Evolutionary conservation across 2,113 vertebrate species (phyloP).

Genomic region (Alosa alosa): DNA sequence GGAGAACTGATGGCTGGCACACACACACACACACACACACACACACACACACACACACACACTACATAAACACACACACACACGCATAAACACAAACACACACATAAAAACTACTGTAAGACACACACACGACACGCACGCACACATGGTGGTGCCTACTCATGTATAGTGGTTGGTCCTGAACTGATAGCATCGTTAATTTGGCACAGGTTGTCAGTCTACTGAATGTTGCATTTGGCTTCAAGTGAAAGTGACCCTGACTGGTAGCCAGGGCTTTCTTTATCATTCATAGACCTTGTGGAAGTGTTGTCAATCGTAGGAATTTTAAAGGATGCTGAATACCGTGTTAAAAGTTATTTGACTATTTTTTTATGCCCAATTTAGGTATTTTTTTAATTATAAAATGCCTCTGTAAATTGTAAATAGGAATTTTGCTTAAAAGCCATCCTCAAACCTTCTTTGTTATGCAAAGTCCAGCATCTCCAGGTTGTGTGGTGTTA

Average conservation of each 20-base stretch:
- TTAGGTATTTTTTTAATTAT: background rate
- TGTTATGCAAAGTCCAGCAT: background rate
- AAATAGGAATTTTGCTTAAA: background rate
- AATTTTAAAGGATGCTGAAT: background rate
- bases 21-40: background rate
- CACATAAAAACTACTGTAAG: background rate
- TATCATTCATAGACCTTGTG: background rate
- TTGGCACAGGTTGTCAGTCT: background rate
- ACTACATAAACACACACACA: background rate
- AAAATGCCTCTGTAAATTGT: background rate
- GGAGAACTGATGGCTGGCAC: constrained; percentile 68
- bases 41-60: background rate
- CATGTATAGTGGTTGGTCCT: too few species aligned
- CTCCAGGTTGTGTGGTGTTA: background rate
- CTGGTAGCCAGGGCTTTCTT: background rate
- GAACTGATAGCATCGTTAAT: too few species aligned
- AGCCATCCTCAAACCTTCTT: background rate
- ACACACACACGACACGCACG: too few species aligned
- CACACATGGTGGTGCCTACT: too few species aligned
- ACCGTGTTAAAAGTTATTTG: background rate
- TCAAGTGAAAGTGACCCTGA: background rate
- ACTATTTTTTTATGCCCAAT: background rate
- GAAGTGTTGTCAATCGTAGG: background rate
- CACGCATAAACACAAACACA: background rate
- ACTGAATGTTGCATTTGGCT: background rate